phyloP scores from a whole-genome alignment of 92 coral and sea anemone species.

The Zoanthus solanderi region DNA sequence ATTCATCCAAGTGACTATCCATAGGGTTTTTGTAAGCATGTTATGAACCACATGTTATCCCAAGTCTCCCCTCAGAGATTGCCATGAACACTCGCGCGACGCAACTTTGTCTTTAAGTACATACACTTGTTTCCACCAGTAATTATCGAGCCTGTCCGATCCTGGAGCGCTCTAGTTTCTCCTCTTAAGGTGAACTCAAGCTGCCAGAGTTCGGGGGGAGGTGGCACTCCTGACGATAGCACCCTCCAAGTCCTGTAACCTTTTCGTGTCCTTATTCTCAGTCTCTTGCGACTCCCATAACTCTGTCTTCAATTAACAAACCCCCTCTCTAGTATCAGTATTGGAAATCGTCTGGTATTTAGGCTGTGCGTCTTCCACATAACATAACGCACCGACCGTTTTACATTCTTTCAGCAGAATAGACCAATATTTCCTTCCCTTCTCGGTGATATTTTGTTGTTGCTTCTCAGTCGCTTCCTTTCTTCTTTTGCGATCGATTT shows the following conservation, averaged over 20 bases:
- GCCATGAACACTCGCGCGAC: neutral
- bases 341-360: no score
- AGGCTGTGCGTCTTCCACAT: no score
- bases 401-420: no score
- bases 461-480: no score
- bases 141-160: neutral
- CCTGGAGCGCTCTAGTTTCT: neutral
- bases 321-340: no score
- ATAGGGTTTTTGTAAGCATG: slow-evolving; percentile 59
- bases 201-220: neutral
- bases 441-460: no score
- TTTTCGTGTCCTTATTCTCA: no score
- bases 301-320: no score
- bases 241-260: neutral
- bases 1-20: slow-evolving; percentile 48
- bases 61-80: neutral
- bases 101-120: neutral
- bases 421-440: no score
- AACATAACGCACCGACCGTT: no score
- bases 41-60: slow-evolving; percentile 58
- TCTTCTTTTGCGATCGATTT: no score
- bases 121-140: neutral
- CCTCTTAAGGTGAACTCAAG: neutral
- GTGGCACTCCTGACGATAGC: neutral
- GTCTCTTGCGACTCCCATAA: no score